A percentile compares a stretch with the other conserved stretches of the same genome.
Conservation (phyloP, 2,797 vertebrate genomes). For the Sylvilagus floridanus region DNA sequence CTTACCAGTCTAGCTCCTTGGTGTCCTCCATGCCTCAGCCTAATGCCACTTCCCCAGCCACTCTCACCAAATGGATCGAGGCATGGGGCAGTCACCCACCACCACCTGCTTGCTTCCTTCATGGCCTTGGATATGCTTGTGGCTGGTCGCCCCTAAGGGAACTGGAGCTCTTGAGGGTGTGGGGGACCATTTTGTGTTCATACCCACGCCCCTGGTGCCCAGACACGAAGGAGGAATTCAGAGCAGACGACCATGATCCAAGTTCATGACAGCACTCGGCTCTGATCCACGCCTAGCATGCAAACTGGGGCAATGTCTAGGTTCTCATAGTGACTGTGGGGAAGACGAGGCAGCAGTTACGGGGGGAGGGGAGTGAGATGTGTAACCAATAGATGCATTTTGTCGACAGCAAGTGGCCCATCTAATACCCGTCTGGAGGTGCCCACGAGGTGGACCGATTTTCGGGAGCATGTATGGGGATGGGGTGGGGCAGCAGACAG, state of each 20-base stretch:
- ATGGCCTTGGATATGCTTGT: fast-evolving
- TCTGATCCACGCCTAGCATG: not conserved
- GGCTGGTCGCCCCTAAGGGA: not conserved
- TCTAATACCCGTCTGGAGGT: not conserved
- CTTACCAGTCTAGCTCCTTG: not conserved
- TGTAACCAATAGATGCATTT: not conserved
- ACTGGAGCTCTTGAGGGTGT: not conserved
- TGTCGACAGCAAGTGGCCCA: fast-evolving
- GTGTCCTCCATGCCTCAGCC: not conserved
- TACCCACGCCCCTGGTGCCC: not conserved
- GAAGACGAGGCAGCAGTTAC: not conserved
- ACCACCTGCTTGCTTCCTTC: not conserved
- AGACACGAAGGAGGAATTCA: not conserved
- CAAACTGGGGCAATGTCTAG: not conserved
- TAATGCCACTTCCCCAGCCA: not conserved
- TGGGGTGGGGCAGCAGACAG: not conserved
- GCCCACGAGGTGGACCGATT: too few species aligned
- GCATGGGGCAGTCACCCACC: not conserved
- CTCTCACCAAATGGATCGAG: not conserved
- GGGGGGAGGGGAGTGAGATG: not conserved
- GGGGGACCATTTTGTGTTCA: not conserved
- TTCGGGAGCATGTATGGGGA: not conserved
- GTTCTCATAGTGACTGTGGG: not conserved
- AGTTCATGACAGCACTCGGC: not conserved
- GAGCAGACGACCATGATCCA: not conserved